phyloP scores from a whole-genome alignment of 2,797 vertebrate species.

The Cephalopachus bancanus region DNA sequence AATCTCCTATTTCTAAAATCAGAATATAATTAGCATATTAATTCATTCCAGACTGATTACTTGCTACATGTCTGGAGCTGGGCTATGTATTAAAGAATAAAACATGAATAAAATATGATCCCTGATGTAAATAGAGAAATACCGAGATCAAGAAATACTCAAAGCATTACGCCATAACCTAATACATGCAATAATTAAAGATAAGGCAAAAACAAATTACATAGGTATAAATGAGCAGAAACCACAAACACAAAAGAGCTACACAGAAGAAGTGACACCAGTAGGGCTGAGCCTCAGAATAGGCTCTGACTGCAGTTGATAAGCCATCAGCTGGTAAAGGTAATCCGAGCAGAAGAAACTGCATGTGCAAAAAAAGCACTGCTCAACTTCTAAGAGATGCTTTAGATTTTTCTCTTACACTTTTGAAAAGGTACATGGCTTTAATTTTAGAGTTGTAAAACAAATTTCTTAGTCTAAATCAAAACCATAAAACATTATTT shows the following conservation, averaged over 20 bases:
- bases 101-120: slow-evolving; percentile 25
- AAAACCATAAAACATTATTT: slow-evolving; percentile 66
- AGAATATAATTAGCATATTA: slow-evolving; percentile 63
- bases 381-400: neutral
- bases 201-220: slow-evolving; percentile 19
- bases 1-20: neutral
- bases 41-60: slow-evolving; percentile 39
- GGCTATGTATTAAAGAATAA: neutral
- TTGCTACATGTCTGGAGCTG: neutral
- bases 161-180: slow-evolving; percentile 37
- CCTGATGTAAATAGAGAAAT: slow-evolving; percentile 58
- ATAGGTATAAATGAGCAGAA: slow-evolving; percentile 22
- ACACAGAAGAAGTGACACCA: neutral
- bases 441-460: slow-evolving; percentile 67
- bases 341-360: neutral
- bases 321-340: neutral
- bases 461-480: slow-evolving; percentile 63
- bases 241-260: neutral
- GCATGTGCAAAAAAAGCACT: neutral
- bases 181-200: slow-evolving; percentile 39
- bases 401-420: slow-evolving; percentile 20
- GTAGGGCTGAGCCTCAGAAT: neutral
- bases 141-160: slow-evolving; percentile 34
- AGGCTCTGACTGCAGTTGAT: neutral
- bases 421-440: slow-evolving; percentile 52